Conservation (phyloP, 2,888 invertebrate genomes). For the Caenorhabditis sp. region DNA sequence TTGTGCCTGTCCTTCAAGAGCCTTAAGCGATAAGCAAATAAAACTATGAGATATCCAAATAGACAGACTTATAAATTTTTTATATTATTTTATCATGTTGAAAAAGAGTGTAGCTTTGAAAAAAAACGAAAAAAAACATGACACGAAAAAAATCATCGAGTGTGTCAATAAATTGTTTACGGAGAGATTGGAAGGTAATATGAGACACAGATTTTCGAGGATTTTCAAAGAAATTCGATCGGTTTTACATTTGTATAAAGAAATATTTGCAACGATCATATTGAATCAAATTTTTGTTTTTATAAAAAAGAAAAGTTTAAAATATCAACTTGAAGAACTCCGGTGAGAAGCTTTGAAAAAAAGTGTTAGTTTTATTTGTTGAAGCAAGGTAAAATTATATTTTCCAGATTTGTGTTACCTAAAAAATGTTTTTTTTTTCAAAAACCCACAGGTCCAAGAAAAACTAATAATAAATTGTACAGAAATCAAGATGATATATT, state of each 20-base stretch:
- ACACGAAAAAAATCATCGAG: constrained; percentile 22
- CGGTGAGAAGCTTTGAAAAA: no score
- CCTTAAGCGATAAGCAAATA: constrained; percentile 40
- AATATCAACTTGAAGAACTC: no score
- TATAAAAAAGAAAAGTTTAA: no score
- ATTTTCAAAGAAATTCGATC: background rate
- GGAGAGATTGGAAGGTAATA: constrained; percentile 29
- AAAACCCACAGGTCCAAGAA: no score
- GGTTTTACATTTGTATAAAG: background rate
- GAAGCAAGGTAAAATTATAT: no score
- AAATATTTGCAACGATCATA: constrained; percentile 20
- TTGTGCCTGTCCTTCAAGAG: constrained; percentile 39
- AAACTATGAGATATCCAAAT: constrained; percentile 25
- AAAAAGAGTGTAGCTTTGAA: constrained; percentile 6
- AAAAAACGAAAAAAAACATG: constrained; percentile 1
- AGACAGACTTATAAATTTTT: background rate
- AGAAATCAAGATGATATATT: no score
- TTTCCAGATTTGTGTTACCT: no score
- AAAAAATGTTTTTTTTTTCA: no score
- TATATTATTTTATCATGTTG: background rate
- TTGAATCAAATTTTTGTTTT: no score
- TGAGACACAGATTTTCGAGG: constrained; percentile 24
- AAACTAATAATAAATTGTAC: no score
- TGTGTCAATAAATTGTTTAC: constrained; percentile 40
- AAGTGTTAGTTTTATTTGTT: no score